Conservation (phyloP, 1,140 invertebrate species). For the Ceratina japonica region DNA sequence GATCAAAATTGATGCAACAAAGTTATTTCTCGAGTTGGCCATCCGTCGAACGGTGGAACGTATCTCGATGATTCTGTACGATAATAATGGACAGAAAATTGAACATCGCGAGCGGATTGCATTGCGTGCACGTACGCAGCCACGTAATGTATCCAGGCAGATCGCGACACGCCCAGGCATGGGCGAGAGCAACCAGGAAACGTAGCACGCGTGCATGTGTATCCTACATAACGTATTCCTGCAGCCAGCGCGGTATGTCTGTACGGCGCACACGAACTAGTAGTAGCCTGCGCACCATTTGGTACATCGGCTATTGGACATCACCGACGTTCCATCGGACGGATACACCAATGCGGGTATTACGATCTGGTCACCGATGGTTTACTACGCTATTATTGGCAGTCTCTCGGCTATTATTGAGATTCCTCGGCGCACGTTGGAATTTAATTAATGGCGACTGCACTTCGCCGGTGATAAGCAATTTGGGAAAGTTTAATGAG, state of each 20-base stretch:
- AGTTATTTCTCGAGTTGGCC: not conserved
- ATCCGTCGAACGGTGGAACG: not conserved
- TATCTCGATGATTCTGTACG: not conserved
- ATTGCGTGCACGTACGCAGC: slow-evolving; percentile 24
- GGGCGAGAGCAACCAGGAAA: slow-evolving; percentile 62
- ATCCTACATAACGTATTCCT: not conserved
- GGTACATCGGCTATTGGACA: slow-evolving; percentile 45
- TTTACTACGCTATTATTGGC: not conserved
- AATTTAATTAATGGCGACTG: not conserved
- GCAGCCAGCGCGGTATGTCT: slow-evolving; percentile 10
- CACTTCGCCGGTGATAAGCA: not conserved
- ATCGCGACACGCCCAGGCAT: slow-evolving; percentile 61
- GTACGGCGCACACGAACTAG: not conserved
- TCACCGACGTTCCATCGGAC: slow-evolving; percentile 50
- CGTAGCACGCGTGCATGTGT: slow-evolving; percentile 34
- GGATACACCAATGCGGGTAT: not conserved
- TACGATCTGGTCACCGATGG: slow-evolving; percentile 1
- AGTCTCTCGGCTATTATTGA: not conserved
- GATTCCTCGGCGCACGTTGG: not conserved
- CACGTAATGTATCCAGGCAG: not conserved
- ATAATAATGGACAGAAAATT: slow-evolving; percentile 36
- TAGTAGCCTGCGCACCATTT: slow-evolving; percentile 14
- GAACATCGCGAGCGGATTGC: slow-evolving; percentile 12
- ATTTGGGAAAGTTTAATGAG: too few relatives aligned
- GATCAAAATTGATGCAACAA: too few relatives aligned